Evolutionary conservation across 2,888 invertebrate species (phyloP), one percentile per base, ranked within the genome.

Genomic region (Hyalella azteca): DNA sequence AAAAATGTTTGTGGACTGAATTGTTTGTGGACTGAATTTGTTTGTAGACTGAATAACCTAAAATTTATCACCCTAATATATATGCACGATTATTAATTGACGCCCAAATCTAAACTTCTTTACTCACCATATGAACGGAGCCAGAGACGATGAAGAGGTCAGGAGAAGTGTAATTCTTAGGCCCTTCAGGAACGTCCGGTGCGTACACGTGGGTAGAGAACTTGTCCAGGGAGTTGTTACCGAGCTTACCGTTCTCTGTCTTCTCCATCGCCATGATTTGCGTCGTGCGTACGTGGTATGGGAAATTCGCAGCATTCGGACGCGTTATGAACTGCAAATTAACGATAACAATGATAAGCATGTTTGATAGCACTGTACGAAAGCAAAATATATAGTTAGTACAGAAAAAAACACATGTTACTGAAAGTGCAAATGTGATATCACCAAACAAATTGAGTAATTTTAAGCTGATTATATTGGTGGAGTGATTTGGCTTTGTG

Each of bases 201-300:
- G 82, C 81, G 73, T 84, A 84, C 29, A 39, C 59, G 45, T 84
- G 81, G 22, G 76, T 36, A 9, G 80, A 39, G 77, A 85, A 85
- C 78, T 80, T 78, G 77, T 85, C 83, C 3, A 85, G 32, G 22
- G 79, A 80, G 73, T 83, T 83, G 66, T 82, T 82, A 11, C 83
- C 83, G 3, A 81, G 78, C 48, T 77, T 80, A 2, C 85, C 85
- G n/a, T 80, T 50, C 9, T 59, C 40, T 11, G 79, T 81, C 36
- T 45, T 36, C 77, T 85, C 81, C 79, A 85, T 80, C 9, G 82
- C 79, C 3, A 49, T 78, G 59, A 93, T 92, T 89, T 95, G 95
- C 0, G 93, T 93, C 0, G 95, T 95, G 78, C 95, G 89, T 40
- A 96, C 95, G 87, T 96, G 96, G 87, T 94, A 96, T 0, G 96